Evolutionary conservation across 2,113 vertebrate genomes (phyloP).

Genomic region (Ahaetulla prasina): DNA sequence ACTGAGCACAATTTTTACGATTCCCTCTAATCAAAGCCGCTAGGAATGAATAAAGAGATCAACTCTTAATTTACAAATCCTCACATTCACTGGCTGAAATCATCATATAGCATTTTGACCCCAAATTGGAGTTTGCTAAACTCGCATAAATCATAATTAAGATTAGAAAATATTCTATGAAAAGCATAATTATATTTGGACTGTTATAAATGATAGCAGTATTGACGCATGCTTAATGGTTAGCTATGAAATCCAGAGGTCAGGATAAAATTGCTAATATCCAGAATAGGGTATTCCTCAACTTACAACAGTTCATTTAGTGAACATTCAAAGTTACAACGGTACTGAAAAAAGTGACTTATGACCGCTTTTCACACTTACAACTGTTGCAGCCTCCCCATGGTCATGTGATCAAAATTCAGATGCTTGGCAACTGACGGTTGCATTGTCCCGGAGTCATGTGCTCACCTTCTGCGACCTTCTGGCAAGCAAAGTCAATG

Average conservation of each 20-base stretch:
- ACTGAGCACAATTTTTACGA: conserved; percentile 97
- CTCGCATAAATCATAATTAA: background rate
- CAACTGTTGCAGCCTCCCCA: background rate
- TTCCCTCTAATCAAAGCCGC: conserved; percentile 95
- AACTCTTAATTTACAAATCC: background rate
- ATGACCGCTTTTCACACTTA: background rate
- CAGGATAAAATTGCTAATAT: background rate
- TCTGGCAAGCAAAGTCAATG: background rate
- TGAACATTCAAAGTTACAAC: background rate
- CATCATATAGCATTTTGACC: background rate
- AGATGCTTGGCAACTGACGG: background rate
- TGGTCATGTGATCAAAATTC: background rate
- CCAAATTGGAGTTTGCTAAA: background rate
- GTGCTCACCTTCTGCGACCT: background rate
- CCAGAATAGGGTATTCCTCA: background rate
- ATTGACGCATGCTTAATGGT: background rate
- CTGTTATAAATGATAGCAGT: background rate
- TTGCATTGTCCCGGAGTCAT: background rate
- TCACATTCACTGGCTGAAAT: background rate
- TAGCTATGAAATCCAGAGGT: background rate
- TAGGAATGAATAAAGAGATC: conserved; percentile 43
- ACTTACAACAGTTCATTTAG: background rate
- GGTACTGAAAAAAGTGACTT: background rate
- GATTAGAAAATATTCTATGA: background rate
- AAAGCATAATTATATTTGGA: background rate